phyloP scores from a whole-genome alignment of 2,113 vertebrate genomes.

The Balaenoptera acutorostrata region DNA sequence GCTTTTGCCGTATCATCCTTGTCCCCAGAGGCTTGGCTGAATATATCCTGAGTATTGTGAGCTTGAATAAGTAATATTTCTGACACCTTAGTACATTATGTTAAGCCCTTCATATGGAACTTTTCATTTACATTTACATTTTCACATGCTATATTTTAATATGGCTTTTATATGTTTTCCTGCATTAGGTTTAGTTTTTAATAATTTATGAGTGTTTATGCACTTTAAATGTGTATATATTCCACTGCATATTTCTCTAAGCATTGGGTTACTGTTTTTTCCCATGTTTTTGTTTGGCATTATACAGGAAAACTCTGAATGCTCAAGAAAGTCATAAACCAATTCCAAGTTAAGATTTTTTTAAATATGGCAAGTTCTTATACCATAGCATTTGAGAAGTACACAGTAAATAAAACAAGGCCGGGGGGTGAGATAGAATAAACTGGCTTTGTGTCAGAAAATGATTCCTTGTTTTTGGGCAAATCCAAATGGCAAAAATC shows the following conservation, averaged over 20 bases:
- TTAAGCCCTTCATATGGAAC: not conserved
- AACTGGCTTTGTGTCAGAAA: not conserved
- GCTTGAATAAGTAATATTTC: not conserved
- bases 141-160: not conserved
- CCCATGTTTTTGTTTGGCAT: not conserved
- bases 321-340: not conserved
- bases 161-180: not conserved
- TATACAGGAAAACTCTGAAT: not conserved
- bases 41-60: not conserved
- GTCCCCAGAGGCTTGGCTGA: not conserved
- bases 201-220: not conserved
- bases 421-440: not conserved
- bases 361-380: not conserved
- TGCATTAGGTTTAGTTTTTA: not conserved
- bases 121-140: not conserved
- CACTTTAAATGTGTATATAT: not conserved
- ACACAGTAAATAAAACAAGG: not conserved
- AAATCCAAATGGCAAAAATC: not conserved
- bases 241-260: not conserved
- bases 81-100: not conserved
- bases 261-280: not conserved
- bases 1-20: not conserved
- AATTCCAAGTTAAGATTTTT: not conserved
- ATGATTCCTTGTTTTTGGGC: not conserved
- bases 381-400: not conserved